These are phyloP conservation scores for Coecobrya sp. DNA, from an alignment of 2,888 invertebrate genomes.

Conservation along the genomic window DNA sequence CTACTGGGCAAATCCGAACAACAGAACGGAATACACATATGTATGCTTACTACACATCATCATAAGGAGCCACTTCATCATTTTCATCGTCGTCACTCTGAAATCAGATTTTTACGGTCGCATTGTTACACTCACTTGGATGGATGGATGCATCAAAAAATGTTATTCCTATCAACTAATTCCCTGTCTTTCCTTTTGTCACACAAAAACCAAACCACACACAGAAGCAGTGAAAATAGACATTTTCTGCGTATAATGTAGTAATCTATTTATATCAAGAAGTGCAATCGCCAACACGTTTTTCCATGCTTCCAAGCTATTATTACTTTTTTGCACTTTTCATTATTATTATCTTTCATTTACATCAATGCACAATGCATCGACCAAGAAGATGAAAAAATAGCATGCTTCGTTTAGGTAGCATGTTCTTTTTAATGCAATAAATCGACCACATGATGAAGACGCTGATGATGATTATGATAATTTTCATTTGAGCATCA, in stretches of 20 bases:
- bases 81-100: constrained; percentile 27
- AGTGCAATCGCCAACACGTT: constrained; percentile 49
- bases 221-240: constrained; percentile 40
- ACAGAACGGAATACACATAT: constrained; percentile 5
- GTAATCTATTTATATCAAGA: constrained; percentile 55
- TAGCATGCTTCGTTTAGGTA: constrained; percentile 51
- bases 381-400: constrained; percentile 10
- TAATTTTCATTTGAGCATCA: constrained; percentile 28
- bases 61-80: constrained; percentile 17
- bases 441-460: constrained; percentile 33
- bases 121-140: constrained; percentile 57
- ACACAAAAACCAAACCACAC: constrained; percentile 51
- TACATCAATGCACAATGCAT: constrained; percentile 44
- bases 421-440: constrained; percentile 55
- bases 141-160: constrained; percentile 2
- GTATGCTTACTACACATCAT: not conserved
- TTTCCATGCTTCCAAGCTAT: constrained; percentile 53
- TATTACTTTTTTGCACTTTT: constrained; percentile 47
- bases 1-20: constrained; percentile 74
- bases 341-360: constrained; percentile 51
- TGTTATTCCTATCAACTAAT: constrained; percentile 21
- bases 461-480: constrained; percentile 20
- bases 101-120: constrained; percentile 55
- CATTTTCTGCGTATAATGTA: constrained; percentile 43
- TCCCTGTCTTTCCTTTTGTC: constrained; percentile 18